Evolutionary conservation across 2,113 vertebrate species (phyloP).

Genomic region (Scomber scombrus): DNA sequence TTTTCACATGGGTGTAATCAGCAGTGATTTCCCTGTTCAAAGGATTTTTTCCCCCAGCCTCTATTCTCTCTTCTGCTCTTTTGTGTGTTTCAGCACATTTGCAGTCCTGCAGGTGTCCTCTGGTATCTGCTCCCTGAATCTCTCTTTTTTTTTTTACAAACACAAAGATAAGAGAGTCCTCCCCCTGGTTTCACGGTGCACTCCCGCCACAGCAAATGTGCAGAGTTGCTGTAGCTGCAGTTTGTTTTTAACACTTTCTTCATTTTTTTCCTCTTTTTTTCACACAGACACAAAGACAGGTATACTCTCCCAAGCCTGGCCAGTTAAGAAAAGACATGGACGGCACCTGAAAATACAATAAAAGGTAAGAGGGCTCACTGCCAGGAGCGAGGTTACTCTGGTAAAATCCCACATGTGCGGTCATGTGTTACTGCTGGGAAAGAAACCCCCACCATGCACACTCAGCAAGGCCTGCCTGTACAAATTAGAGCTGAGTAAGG

Average conservation of each 20-base stretch:
- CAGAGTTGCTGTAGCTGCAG: conserved; percentile 33
- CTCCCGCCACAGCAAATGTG: not conserved
- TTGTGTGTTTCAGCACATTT: not conserved
- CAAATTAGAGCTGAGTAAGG: conserved; percentile 6
- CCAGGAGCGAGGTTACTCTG: not conserved
- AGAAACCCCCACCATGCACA: not conserved
- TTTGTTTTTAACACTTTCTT: conserved; percentile 5
- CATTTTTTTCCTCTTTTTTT: conserved; percentile 26
- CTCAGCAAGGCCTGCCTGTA: not conserved
- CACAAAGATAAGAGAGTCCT: not conserved
- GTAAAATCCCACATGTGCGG: not conserved
- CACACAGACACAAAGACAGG: conserved; percentile 76
- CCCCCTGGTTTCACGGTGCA: not conserved
- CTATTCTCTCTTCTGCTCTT: not conserved
- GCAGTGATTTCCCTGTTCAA: not conserved
- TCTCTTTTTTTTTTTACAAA: not conserved
- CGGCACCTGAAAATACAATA: conserved; percentile 47
- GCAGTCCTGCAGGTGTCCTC: conserved; percentile 8
- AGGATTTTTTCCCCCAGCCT: not conserved
- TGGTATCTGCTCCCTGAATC: not conserved
- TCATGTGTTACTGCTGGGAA: not conserved
- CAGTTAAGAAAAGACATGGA: conserved; percentile 66
- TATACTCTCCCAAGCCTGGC: conserved; percentile 70
- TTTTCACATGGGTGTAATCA: too few species aligned
- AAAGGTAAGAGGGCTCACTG: conserved; percentile 55